Evolutionary conservation across 2,797 vertebrate genomes (phyloP).

Genomic region (Synaphobranchus kaupii): DNA sequence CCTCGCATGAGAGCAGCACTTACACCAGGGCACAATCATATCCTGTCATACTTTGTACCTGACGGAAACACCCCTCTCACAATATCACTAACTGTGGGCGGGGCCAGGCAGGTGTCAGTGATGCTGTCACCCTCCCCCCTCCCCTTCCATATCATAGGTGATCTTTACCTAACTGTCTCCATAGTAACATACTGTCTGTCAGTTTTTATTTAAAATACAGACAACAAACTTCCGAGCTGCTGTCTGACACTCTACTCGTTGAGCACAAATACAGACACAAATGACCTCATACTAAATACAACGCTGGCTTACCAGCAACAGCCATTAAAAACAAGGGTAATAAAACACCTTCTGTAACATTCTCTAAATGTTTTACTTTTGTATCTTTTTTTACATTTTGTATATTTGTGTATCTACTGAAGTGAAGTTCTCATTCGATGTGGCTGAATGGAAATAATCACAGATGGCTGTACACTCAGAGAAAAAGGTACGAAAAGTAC

Average conservation of each 20-base stretch:
- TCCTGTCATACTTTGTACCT: background rate
- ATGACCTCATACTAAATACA: slow-evolving; percentile 45
- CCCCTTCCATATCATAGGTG: background rate
- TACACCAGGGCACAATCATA: background rate
- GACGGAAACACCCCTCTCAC: background rate
- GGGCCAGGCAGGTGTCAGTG: slow-evolving; percentile 5
- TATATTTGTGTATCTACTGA: slow-evolving; percentile 39
- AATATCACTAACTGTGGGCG: background rate
- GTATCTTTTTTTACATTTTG: slow-evolving; percentile 45
- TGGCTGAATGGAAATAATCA: slow-evolving; percentile 1
- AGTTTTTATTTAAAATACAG: background rate
- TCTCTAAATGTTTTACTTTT: slow-evolving; percentile 35
- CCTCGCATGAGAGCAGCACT: too few relatives aligned
- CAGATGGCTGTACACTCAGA: background rate
- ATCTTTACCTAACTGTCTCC: slow-evolving; percentile 5
- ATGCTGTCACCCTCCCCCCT: background rate
- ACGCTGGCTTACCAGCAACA: slow-evolving; percentile 22
- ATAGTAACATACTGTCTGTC: background rate
- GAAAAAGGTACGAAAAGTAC: too few relatives aligned
- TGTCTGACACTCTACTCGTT: background rate
- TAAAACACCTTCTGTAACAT: slow-evolving; percentile 26
- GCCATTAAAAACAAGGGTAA: slow-evolving; percentile 13
- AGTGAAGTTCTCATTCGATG: background rate
- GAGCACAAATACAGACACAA: slow-evolving; percentile 41
- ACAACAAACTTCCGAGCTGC: background rate